phyloP scores from a whole-genome alignment of 2,888 invertebrate species.

The Resseliella maxima region DNA sequence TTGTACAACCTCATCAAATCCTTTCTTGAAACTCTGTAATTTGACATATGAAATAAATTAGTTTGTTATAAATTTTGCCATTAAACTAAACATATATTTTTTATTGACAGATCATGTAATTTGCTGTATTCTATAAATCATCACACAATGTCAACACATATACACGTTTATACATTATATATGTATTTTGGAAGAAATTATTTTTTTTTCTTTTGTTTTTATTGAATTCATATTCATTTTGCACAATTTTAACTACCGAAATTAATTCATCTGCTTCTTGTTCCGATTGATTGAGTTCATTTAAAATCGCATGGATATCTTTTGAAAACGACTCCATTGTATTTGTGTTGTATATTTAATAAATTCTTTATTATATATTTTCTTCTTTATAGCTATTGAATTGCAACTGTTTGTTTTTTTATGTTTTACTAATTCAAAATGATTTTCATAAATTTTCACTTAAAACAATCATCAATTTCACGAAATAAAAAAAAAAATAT shows the following conservation, averaged over 20 bases:
- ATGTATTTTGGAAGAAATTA: too few species aligned
- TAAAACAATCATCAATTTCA: neutral
- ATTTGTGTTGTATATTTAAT: neutral
- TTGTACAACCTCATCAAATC: constrained; percentile 11
- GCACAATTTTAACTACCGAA: neutral
- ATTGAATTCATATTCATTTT: too few species aligned
- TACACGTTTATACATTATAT: too few species aligned
- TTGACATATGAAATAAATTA: neutral
- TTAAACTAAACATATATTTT: too few species aligned
- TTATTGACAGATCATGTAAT: too few species aligned
- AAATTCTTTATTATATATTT: neutral
- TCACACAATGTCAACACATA: too few species aligned
- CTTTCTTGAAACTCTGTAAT: constrained; percentile 35
- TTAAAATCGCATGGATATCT: constrained; percentile 2
- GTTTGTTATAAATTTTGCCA: neutral
- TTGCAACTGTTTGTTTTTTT: neutral
- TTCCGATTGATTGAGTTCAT: constrained; percentile 6
- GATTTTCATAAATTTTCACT: neutral
- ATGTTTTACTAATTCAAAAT: neutral
- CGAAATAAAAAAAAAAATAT: neutral
- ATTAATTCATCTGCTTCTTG: constrained; percentile 22
- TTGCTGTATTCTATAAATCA: too few species aligned
- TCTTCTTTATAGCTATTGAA: neutral
- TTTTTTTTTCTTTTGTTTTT: too few species aligned
- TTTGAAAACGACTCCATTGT: constrained; percentile 48